Evolutionary conservation across 35 echinoderm and acorn worm genomes (phyloP).

Genomic region (Ptychodera flava): DNA sequence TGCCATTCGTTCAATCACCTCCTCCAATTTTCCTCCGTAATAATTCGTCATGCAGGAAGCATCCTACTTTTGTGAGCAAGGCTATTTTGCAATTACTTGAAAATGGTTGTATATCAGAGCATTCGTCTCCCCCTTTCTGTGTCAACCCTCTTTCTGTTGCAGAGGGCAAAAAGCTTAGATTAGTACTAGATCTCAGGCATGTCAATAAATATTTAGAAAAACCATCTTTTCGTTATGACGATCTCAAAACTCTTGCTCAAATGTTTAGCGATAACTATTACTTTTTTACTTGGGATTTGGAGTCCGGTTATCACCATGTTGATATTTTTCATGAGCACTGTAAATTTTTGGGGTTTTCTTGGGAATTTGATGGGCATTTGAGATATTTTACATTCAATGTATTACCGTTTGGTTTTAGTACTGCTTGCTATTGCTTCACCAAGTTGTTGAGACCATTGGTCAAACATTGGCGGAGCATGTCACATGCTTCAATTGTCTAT

Average conservation of each 20-base stretch:
- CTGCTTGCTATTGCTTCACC: slow-evolving; percentile 31
- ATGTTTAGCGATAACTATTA: slow-evolving; percentile 30
- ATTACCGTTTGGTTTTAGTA: slow-evolving; percentile 27
- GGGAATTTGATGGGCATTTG: slow-evolving; percentile 26
- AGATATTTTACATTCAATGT: slow-evolving; percentile 27
- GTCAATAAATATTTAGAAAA: slow-evolving; percentile 24
- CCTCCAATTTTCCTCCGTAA: slow-evolving; percentile 16
- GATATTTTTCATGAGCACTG: slow-evolving; percentile 22
- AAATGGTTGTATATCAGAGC: no score
- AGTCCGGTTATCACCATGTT: no score
- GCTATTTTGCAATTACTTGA: slow-evolving; percentile 15
- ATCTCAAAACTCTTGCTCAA: background rate
- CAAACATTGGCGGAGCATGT: no score
- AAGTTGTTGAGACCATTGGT: slow-evolving; percentile 17
- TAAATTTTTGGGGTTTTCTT: slow-evolving; percentile 21
- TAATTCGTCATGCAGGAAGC: no score
- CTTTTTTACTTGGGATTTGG: slow-evolving; percentile 38
- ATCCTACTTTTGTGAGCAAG: slow-evolving; percentile 19
- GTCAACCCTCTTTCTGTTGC: slow-evolving; percentile 23
- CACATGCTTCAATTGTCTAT: no score
- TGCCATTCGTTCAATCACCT: background rate
- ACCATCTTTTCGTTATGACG: no score
- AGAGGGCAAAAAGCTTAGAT: slow-evolving; percentile 12
- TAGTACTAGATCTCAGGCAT: slow-evolving; percentile 32
- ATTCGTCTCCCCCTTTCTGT: no score